Evolutionary conservation across 2,888 invertebrate species (phyloP), one percentile per base, ranked within the genome.

Genomic region (Apocheima hispidaria): DNA sequence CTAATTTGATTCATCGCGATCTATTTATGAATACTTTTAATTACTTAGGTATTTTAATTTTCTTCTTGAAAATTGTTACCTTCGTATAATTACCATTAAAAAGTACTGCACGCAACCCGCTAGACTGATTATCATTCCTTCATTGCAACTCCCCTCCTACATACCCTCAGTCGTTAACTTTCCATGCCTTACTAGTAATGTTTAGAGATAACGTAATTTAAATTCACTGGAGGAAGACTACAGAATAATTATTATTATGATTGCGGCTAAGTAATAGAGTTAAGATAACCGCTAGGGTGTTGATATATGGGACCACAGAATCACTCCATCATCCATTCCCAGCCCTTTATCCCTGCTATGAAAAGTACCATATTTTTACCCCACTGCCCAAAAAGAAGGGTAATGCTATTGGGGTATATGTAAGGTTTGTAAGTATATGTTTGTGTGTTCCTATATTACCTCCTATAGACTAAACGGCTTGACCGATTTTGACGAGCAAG

Each of bases 121-220:
- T 61, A 49, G 54, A 59, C 74, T 75, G 73, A 73, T 79, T 81
- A 77, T 74, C 77, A 79, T 76, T 73, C 71, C 63, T 70, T 74
- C 75, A 78, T 77, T 80, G 73, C 69, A 68, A 60, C 62, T 48
- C 48, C 65, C 69, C 56, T 63, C 66, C 74, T 69, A 69, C 69
- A 63, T 69, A 64, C 69, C 68, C 67, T 68, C 70, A 69, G 75
- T 77, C 75, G 75, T 77, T 74, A 73, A 70, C 56, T 65, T 68
- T 67, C 71, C 70, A 71, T 30, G 41, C 55, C 18, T n/a, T 41
- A 48, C 36, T 18, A 41, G 49, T 40, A 28, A 28, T 53, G 41
- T 49, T 60, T 50, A 43, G 36, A 55, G 48, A 59, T 51, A 51
- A 40, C 51, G 40, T 38, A 51, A 51, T 51, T 51, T 40, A 26